A percentile compares a stretch with the other conserved stretches of the same genome.
These are phyloP conservation scores for Lasiommata megera DNA, from an alignment of 2,888 invertebrate genomes.

Conservation along the genomic window DNA sequence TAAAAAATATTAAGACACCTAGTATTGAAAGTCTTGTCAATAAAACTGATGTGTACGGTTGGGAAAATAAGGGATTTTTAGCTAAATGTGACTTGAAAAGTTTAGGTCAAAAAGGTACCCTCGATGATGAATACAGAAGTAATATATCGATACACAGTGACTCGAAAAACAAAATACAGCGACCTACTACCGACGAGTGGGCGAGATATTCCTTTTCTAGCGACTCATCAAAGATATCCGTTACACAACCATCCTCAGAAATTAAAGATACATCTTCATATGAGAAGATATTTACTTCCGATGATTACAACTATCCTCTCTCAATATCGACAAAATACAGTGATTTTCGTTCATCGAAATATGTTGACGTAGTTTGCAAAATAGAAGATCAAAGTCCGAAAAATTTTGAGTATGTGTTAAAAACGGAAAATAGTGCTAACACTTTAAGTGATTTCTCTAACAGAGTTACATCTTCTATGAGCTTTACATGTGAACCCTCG, in stretches of 20 bases:
- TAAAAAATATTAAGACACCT: slow-evolving; percentile 60
- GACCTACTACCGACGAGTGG: slow-evolving; percentile 53
- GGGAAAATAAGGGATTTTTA: slow-evolving; percentile 78
- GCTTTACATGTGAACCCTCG: slow-evolving; percentile 76
- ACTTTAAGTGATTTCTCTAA: slow-evolving; percentile 77
- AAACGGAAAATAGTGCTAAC: slow-evolving; percentile 61
- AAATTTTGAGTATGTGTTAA: slow-evolving; percentile 62
- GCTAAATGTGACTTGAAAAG: slow-evolving; percentile 60
- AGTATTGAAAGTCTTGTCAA: slow-evolving; percentile 66
- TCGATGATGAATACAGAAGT: slow-evolving; percentile 45
- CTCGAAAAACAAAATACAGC: slow-evolving; percentile 37
- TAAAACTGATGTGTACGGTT: slow-evolving; percentile 75
- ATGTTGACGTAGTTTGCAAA: slow-evolving; percentile 68
- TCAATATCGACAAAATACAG: slow-evolving; percentile 70
- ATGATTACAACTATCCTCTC: slow-evolving; percentile 62
- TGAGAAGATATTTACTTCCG: slow-evolving; percentile 56
- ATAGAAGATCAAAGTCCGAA: slow-evolving; percentile 63
- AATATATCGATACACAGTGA: slow-evolving; percentile 36
- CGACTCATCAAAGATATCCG: slow-evolving; percentile 58
- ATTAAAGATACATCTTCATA: slow-evolving; percentile 56
- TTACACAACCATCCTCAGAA: slow-evolving; percentile 60
- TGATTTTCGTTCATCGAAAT: slow-evolving; percentile 65
- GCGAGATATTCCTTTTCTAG: slow-evolving; percentile 63
- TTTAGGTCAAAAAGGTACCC: slow-evolving; percentile 14
- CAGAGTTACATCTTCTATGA: slow-evolving; percentile 76